Evolutionary conservation across 2,888 invertebrate species (phyloP).

Genomic region (Tupiocoris notatus): DNA sequence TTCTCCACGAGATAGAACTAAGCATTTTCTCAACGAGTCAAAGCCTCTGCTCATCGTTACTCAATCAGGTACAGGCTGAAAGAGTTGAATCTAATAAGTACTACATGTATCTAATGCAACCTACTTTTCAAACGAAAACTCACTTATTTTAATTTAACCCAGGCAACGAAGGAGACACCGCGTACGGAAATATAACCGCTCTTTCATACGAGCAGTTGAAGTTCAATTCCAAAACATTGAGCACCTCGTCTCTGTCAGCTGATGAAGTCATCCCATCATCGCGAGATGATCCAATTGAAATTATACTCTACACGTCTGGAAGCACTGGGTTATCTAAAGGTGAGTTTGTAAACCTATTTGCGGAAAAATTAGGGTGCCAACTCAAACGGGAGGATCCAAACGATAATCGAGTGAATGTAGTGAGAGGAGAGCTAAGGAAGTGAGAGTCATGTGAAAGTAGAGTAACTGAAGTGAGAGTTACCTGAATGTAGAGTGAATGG

Average conservation of each 20-base stretch:
- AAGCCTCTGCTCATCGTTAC: constrained; percentile 68
- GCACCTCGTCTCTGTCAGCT: background rate
- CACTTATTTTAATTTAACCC: too few species aligned
- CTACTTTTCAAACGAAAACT: too few species aligned
- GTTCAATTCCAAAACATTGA: constrained; percentile 2
- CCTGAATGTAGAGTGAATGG: too few species aligned
- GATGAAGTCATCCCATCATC: background rate
- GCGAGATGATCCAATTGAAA: constrained; percentile 56
- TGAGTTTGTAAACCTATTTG: constrained; percentile 50
- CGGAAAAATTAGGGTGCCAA: too few species aligned
- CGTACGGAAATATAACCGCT: background rate
- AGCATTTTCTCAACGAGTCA: constrained; percentile 73
- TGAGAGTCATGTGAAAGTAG: too few species aligned
- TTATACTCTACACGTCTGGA: constrained; percentile 82
- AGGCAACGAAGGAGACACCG: constrained; percentile 28
- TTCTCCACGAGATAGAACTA: constrained; percentile 69
- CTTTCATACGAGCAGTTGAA: constrained; percentile 31
- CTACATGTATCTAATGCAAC: too few species aligned
- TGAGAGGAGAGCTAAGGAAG: too few species aligned
- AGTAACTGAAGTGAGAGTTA: too few species aligned
- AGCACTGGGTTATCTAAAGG: constrained; percentile 89
- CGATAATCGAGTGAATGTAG: too few species aligned
- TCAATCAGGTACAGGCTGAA: constrained; percentile 59
- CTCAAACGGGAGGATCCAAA: too few species aligned
- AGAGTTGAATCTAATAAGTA: too few species aligned